A percentile compares a stretch with the other conserved stretches of the same genome.
phyloP scores from a whole-genome alignment of 2,113 vertebrate species.

The Dascyllus trimaculatus region DNA sequence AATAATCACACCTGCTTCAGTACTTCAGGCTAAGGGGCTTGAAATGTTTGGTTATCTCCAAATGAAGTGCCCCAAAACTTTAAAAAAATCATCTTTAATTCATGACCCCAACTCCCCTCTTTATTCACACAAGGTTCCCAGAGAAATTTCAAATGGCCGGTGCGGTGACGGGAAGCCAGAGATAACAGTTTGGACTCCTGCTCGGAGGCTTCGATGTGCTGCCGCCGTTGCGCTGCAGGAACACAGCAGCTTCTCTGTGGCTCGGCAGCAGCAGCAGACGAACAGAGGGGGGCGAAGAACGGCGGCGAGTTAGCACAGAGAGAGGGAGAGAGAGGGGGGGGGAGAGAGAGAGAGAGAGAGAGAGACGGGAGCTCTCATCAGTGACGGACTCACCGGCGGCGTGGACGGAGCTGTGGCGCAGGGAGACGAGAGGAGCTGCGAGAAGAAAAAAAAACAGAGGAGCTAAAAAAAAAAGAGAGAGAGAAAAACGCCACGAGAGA shows the following conservation, averaged over 20 bases:
- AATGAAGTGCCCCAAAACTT: too few relatives aligned
- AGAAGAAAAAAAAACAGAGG: slow-evolving; percentile 50
- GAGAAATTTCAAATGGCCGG: too few relatives aligned
- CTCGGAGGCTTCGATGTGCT: too few relatives aligned
- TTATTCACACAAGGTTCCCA: too few relatives aligned
- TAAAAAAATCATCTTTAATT: too few relatives aligned
- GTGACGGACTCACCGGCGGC: slow-evolving; percentile 72
- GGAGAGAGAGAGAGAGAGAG: too few relatives aligned
- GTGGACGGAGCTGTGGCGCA: slow-evolving; percentile 74
- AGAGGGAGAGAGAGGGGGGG: slow-evolving; percentile 51
- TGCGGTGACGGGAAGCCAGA: too few relatives aligned
- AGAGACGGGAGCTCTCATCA: slow-evolving; percentile 71
- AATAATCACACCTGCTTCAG: too few relatives aligned
- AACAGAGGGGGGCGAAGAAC: slow-evolving; percentile 65
- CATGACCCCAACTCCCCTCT: too few relatives aligned
- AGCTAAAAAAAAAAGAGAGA: slow-evolving; percentile 25
- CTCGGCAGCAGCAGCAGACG: slow-evolving; percentile 60
- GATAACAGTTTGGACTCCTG: too few relatives aligned
- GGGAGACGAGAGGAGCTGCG: slow-evolving; percentile 66
- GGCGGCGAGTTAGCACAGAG: slow-evolving; percentile 56
- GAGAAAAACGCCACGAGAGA: not conserved
- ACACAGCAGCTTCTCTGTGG: slow-evolving; percentile 38
- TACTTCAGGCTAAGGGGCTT: too few relatives aligned
- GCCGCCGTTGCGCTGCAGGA: slow-evolving; percentile 22
- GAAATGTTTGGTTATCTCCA: too few relatives aligned